Percentiles rank a stretch among this genome's conserved stretches.
These are phyloP conservation scores for Brachyhypopomus gauderio DNA, from an alignment of 2,113 vertebrate genomes.

Conservation along the genomic window DNA sequence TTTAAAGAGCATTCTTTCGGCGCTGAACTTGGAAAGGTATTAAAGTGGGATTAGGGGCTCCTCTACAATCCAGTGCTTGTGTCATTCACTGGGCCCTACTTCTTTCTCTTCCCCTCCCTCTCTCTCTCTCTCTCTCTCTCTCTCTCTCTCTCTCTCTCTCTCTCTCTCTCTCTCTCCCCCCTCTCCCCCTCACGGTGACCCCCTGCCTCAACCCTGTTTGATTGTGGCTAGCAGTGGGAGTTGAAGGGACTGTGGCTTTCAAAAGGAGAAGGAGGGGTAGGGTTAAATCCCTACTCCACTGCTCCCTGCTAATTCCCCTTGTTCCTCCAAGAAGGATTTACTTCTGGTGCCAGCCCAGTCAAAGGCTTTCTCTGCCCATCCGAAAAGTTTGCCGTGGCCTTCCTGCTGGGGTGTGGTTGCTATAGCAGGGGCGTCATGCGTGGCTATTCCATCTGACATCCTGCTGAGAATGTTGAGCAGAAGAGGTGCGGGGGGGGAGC, in stretches of 20 bases:
- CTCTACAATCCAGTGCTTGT: constrained; percentile 83
- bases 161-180: constrained; percentile 28
- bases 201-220: constrained; percentile 75
- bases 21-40: constrained; percentile 94
- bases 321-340: constrained; percentile 95
- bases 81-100: constrained; percentile 83
- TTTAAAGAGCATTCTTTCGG: constrained; percentile 90
- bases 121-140: constrained; percentile 63
- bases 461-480: constrained; percentile 79
- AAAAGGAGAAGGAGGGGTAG: constrained; percentile 86
- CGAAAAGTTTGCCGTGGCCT: constrained; percentile 85
- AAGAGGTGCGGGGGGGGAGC: constrained; percentile 64
- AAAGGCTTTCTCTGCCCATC: constrained; percentile 85
- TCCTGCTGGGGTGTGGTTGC: constrained; percentile 92
- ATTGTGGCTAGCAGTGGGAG: constrained; percentile 89
- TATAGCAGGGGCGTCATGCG: constrained; percentile 90
- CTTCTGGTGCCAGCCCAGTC: constrained; percentile 87
- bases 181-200: constrained; percentile 31
- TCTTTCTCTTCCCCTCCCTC: constrained; percentile 70
- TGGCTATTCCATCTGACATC: constrained; percentile 84
- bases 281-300: constrained; percentile 90
- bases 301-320: constrained; percentile 92
- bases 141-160: constrained; percentile 31
- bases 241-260: constrained; percentile 88
- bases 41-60: constrained; percentile 90